Percentiles rank a stretch among this genome's conserved stretches.
Conservation (phyloP, 1,140 invertebrate genomes). For the Drosophila arawakana region DNA sequence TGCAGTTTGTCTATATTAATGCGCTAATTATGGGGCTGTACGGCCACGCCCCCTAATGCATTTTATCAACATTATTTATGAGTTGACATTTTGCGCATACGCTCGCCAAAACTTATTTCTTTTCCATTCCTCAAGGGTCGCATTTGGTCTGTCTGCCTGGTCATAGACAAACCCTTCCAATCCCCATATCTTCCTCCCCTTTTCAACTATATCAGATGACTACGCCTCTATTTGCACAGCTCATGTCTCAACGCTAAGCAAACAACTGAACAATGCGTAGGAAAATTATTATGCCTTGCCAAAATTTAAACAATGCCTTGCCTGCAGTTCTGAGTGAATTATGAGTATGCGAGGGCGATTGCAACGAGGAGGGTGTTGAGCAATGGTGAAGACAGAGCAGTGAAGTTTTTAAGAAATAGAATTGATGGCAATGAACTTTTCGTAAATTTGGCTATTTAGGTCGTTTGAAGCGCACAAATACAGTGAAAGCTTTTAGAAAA, state of each 20-base stretch:
- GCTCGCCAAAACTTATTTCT: constrained; percentile 39
- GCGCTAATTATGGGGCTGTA: constrained; percentile 69
- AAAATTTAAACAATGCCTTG: constrained; percentile 71
- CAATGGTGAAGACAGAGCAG: not conserved
- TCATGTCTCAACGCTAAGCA: constrained; percentile 30
- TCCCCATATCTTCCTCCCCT: not conserved
- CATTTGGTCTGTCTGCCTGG: constrained; percentile 16
- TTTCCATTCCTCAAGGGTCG: constrained; percentile 34
- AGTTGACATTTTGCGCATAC: constrained; percentile 49
- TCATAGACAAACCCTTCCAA: constrained; percentile 1
- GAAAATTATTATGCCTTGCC: constrained; percentile 71
- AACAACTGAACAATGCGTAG: constrained; percentile 58
- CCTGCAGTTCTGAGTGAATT: constrained; percentile 46
- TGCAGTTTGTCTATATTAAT: constrained; percentile 56
- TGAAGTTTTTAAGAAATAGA: constrained; percentile 9
- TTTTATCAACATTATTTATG: constrained; percentile 75
- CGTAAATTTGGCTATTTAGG: constrained; percentile 38
- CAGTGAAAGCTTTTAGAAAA: not conserved
- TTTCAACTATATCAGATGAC: not conserved
- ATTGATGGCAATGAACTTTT: constrained; percentile 63
- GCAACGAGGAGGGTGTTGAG: not conserved
- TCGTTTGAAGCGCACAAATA: constrained; percentile 7
- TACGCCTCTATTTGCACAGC: constrained; percentile 22
- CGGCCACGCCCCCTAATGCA: constrained; percentile 58
- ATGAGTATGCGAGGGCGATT: constrained; percentile 28